Conservation (phyloP, 2,113 vertebrate species). For the Chaetodon trifascialis region DNA sequence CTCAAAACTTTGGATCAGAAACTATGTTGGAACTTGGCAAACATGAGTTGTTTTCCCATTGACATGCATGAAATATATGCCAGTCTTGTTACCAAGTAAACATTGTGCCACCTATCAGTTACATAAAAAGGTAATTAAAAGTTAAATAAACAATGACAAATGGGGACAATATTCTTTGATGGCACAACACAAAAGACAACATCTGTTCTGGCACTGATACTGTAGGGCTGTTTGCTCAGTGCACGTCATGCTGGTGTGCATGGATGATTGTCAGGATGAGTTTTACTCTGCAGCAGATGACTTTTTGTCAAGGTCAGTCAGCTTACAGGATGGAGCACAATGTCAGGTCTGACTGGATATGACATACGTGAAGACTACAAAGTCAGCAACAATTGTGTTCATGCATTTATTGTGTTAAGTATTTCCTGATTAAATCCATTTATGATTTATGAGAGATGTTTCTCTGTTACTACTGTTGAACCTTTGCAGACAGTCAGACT, state of each 20-base stretch:
- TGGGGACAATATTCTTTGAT: slow-evolving; percentile 39
- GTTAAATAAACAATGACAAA: slow-evolving; percentile 50
- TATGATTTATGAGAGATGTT: background rate
- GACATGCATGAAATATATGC: background rate
- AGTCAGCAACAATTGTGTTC: background rate
- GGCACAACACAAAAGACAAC: slow-evolving; percentile 40
- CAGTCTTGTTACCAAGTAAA: background rate
- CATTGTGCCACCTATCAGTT: background rate
- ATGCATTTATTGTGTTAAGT: no score
- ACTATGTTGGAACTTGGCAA: background rate
- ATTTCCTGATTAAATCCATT: background rate
- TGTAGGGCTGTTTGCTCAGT: slow-evolving; percentile 25
- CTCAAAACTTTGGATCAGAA: background rate
- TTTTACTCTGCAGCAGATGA: background rate
- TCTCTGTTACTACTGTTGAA: background rate
- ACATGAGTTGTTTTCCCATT: background rate
- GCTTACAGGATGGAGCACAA: background rate
- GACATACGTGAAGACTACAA: background rate
- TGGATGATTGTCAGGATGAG: slow-evolving; percentile 17
- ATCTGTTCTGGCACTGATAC: slow-evolving; percentile 50
- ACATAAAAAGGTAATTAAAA: slow-evolving; percentile 44
- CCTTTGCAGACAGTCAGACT: background rate
- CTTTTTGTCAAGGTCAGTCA: slow-evolving; percentile 35
- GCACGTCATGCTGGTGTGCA: background rate
- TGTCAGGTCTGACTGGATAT: background rate